A percentile compares a stretch with the other conserved stretches of the same genome.
Conservation (phyloP, 2,113 vertebrate genomes). For the Pelecanoides urinatrix region DNA sequence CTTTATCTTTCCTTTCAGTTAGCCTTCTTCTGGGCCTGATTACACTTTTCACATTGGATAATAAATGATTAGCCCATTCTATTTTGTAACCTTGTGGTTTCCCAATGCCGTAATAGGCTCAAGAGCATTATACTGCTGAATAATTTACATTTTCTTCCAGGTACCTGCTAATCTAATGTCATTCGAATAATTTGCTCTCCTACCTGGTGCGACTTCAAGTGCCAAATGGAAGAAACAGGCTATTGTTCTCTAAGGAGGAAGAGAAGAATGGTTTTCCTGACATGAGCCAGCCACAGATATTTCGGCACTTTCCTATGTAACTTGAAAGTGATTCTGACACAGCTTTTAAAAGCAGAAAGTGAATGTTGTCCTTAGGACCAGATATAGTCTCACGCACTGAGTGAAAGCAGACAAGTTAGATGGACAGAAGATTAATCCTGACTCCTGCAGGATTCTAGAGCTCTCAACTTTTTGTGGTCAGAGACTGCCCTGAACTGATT, state of each 20-base stretch:
- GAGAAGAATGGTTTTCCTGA: slow-evolving; percentile 15
- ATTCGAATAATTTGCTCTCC: slow-evolving; percentile 82
- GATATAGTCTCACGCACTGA: slow-evolving; percentile 47
- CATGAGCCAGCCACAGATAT: slow-evolving; percentile 44
- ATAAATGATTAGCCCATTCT: background rate
- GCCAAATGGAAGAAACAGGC: slow-evolving; percentile 72
- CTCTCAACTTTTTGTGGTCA: slow-evolving; percentile 14
- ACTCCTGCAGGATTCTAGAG: slow-evolving; percentile 37
- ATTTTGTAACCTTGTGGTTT: background rate
- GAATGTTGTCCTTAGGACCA: slow-evolving; percentile 60
- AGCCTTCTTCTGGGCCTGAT: background rate
- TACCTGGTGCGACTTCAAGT: slow-evolving; percentile 67
- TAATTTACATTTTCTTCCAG: slow-evolving; percentile 71
- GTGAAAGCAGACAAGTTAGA: slow-evolving; percentile 2
- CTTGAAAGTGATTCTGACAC: slow-evolving; percentile 61
- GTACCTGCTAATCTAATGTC: slow-evolving; percentile 95
- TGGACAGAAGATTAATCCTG: slow-evolving; percentile 40
- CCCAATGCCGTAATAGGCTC: background rate
- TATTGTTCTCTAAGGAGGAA: slow-evolving; percentile 21
- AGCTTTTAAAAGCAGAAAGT: slow-evolving; percentile 53
- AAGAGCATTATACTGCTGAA: background rate
- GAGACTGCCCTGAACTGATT: slow-evolving; percentile 15
- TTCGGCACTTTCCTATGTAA: slow-evolving; percentile 61
- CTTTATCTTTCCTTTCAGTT: background rate
- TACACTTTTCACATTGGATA: background rate